A percentile compares a stretch with the other conserved stretches of the same genome.
Evolutionary conservation across 2,888 invertebrate genomes (phyloP).

Genomic region (Lepeophtheirus nordmannii): DNA sequence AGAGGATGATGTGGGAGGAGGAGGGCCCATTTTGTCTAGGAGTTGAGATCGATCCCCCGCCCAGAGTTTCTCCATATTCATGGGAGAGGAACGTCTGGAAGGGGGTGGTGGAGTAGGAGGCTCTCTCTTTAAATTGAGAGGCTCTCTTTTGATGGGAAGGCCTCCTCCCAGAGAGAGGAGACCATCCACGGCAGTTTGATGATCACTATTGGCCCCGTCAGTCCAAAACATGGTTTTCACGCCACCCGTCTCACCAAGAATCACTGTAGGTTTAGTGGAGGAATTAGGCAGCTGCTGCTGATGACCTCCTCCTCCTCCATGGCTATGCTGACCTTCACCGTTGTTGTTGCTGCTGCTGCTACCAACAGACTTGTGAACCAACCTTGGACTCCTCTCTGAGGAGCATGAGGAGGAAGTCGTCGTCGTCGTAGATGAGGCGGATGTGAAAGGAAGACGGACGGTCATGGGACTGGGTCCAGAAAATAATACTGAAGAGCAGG

Average conservation of each 20-base stretch:
- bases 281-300: slow-evolving; percentile 29
- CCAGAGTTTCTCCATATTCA: slow-evolving; percentile 84
- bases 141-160: slow-evolving; percentile 28
- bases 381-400: no score
- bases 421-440: background rate
- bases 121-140: slow-evolving; percentile 25
- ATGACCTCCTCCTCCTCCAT: slow-evolving; percentile 30
- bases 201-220: slow-evolving; percentile 24
- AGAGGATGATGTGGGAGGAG: slow-evolving; percentile 31
- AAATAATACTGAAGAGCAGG: background rate
- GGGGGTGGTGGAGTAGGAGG: slow-evolving; percentile 12
- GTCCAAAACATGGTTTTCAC: slow-evolving; percentile 62
- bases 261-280: slow-evolving; percentile 58
- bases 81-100: slow-evolving; percentile 37
- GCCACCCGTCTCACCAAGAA: slow-evolving; percentile 79
- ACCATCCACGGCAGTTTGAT: slow-evolving; percentile 31
- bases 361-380: no score
- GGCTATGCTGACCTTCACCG: slow-evolving; percentile 14
- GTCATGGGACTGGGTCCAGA: background rate
- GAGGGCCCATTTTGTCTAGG: slow-evolving; percentile 26
- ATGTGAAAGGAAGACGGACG: background rate
- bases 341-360: background rate
- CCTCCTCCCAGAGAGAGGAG: slow-evolving; percentile 32
- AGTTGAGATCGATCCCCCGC: slow-evolving; percentile 70
- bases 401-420: no score